Conservation (phyloP, 2,113 vertebrate genomes). For the Notarius quadriscutis region DNA sequence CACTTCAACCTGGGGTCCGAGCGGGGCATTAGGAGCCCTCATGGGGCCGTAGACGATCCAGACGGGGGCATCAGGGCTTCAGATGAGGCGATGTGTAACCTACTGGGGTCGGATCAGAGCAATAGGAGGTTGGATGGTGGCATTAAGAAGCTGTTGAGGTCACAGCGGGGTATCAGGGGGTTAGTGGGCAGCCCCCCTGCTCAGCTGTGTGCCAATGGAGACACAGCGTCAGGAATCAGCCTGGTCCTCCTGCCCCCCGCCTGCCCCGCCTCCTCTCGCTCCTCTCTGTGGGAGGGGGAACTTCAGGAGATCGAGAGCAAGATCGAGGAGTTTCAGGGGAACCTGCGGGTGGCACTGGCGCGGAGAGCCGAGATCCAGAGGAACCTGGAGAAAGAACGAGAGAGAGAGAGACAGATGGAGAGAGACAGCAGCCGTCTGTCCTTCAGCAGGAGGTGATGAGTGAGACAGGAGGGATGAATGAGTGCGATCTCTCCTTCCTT, state of each 20-base stretch:
- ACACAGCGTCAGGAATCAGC: constrained; percentile 50
- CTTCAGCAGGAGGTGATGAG: constrained; percentile 59
- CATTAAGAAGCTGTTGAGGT: constrained; percentile 65
- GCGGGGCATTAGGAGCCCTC: constrained; percentile 63
- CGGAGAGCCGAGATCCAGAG: constrained; percentile 81
- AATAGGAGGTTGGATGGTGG: constrained; percentile 56
- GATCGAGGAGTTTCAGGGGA: constrained; percentile 76
- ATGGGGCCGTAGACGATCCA: constrained; percentile 59
- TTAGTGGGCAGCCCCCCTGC: constrained; percentile 59
- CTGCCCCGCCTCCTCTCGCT: constrained; percentile 51
- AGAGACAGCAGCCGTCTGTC: constrained; percentile 50
- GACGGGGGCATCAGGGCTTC: constrained; percentile 54
- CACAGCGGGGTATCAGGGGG: constrained; percentile 62
- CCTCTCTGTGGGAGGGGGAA: constrained; percentile 72
- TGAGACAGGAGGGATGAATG: neutral
- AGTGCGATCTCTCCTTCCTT: neutral
- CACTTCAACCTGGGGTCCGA: constrained; percentile 73
- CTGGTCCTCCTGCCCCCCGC: constrained; percentile 65
- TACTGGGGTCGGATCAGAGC: constrained; percentile 51
- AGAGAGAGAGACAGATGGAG: constrained; percentile 59
- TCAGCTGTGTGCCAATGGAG: constrained; percentile 24
- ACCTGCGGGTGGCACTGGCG: constrained; percentile 77
- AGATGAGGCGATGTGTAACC: constrained; percentile 60
- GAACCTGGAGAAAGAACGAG: constrained; percentile 67
- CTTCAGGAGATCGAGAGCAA: constrained; percentile 79